Evolutionary conservation across 2,888 invertebrate species (phyloP).

Genomic region (Chrysodeixis includens): DNA sequence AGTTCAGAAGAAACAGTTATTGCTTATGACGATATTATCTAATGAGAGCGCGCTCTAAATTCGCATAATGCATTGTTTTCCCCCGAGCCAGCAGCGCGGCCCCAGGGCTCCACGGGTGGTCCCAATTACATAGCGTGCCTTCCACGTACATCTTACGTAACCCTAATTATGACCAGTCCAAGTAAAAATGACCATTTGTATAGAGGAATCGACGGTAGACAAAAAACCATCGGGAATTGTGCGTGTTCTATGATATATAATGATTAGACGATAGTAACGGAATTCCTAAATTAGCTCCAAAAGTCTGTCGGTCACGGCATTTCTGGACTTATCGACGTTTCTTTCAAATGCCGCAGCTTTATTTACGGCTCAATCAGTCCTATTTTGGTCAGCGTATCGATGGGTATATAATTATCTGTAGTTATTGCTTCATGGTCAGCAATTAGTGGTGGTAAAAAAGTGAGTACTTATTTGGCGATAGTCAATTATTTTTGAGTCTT

Average conservation of each 20-base stretch:
- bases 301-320: constrained; percentile 59
- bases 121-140: constrained; percentile 71
- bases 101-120: constrained; percentile 74
- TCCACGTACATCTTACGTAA: constrained; percentile 69
- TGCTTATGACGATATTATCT: constrained; percentile 58
- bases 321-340: constrained; percentile 51
- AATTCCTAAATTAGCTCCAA: constrained; percentile 71
- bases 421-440: constrained; percentile 30
- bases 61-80: constrained; percentile 69
- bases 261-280: constrained; percentile 66
- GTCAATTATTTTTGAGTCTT: constrained; percentile 32
- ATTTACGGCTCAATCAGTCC: constrained; percentile 40
- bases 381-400: constrained; percentile 39
- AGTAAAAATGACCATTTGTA: constrained; percentile 72
- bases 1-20: constrained; percentile 39
- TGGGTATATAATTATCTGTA: constrained; percentile 35
- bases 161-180: constrained; percentile 78
- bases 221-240: constrained; percentile 68
- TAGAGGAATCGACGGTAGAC: constrained; percentile 58
- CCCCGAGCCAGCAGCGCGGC: constrained; percentile 54
- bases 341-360: constrained; percentile 35
- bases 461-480: constrained; percentile 30
- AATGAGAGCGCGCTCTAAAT: constrained; percentile 68
- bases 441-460: constrained; percentile 26
- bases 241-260: constrained; percentile 71